phyloP scores from a whole-genome alignment of 2,797 vertebrate species.

The Trachurus trachurus region DNA sequence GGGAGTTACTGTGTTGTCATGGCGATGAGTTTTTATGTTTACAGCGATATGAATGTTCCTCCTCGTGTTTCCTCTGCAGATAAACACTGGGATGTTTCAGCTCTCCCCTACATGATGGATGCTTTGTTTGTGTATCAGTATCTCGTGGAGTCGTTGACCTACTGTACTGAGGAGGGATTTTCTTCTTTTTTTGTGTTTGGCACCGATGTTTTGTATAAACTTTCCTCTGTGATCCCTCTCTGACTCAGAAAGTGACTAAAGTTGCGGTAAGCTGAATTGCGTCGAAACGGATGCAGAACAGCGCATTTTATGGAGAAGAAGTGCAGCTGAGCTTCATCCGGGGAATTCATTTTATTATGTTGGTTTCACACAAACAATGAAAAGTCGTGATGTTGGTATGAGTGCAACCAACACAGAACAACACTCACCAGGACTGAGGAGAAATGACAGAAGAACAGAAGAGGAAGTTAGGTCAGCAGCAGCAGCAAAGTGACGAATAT shows the following conservation, averaged over 20 bases:
- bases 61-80: not conserved
- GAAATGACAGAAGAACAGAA: not conserved
- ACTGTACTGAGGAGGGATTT: not conserved
- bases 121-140: conserved; percentile 6
- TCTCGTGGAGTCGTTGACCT: not conserved
- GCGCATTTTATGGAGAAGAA: not conserved
- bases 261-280: not conserved
- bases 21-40: not conserved
- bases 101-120: not conserved
- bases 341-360: not conserved
- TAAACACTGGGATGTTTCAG: not conserved
- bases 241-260: conserved; percentile 57
- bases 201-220: conserved; percentile 16
- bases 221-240: conserved; percentile 23
- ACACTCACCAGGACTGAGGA: not conserved
- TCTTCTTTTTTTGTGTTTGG: not conserved
- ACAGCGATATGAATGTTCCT: not conserved
- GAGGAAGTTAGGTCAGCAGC: not conserved
- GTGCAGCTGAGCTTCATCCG: too few species aligned
- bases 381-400: conserved; percentile 5
- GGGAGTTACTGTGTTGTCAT: not conserved
- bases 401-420: not conserved
- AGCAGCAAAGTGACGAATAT: not conserved
- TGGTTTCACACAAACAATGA: not conserved
- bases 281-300: conserved; percentile 3